phyloP scores from a whole-genome alignment of 2,113 vertebrate genomes.

The Cephalopterus ornatus region DNA sequence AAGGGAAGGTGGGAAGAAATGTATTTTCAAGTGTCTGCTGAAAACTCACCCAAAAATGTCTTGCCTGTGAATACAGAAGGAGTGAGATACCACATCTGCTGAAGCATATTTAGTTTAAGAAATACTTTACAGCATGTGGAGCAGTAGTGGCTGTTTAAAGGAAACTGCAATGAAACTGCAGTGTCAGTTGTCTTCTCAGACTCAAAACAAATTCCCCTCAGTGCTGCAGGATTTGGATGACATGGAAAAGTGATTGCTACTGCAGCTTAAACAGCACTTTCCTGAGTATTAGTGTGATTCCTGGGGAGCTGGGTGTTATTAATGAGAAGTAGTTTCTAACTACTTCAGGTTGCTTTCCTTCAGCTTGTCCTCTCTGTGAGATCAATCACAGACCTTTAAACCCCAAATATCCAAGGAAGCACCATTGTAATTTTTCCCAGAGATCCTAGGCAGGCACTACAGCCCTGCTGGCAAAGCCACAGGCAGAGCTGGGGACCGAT shows the following conservation, averaged over 20 bases:
- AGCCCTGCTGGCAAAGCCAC: background rate
- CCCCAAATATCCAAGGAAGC: background rate
- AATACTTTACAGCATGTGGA: background rate
- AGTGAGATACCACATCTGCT: background rate
- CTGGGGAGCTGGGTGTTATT: background rate
- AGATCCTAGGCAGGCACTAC: background rate
- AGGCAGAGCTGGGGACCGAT: background rate
- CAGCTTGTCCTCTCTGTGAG: background rate
- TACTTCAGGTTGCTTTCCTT: background rate
- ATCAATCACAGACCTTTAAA: background rate
- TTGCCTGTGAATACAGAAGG: background rate
- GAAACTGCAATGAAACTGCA: background rate
- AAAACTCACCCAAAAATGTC: background rate
- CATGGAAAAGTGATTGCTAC: background rate
- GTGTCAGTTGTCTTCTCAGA: background rate
- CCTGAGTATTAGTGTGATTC: background rate
- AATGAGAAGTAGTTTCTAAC: background rate
- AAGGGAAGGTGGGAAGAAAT: fast-evolving
- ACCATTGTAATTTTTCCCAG: background rate
- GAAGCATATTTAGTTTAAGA: background rate
- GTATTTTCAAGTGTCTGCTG: background rate
- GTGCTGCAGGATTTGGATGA: background rate
- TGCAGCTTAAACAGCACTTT: background rate
- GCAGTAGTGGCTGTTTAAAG: background rate
- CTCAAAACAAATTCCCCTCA: background rate